Percentiles rank a stretch among this genome's conserved stretches.
phyloP scores from a whole-genome alignment of 37 sponge, comb jelly and placozoan genomes.

The Halichondria panicea region DNA sequence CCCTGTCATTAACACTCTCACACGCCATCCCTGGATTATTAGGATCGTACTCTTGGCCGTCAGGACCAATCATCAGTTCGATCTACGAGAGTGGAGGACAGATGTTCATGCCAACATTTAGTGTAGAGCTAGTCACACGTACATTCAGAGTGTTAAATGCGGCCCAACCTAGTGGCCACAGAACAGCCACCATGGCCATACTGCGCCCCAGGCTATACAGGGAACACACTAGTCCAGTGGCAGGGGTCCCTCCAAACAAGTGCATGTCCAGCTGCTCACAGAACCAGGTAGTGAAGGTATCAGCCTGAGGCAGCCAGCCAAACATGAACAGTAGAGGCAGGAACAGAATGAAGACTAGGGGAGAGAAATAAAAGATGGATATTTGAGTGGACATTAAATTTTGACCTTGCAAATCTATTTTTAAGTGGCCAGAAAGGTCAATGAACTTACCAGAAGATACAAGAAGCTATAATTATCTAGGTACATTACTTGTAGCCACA shows the following conservation, averaged over 20 bases:
- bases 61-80: not conserved
- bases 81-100: not conserved
- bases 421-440: no score
- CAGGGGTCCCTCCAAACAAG: constrained; percentile 88
- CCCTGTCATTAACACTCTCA: constrained; percentile 4
- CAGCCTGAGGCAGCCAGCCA: constrained; percentile 84
- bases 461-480: no score
- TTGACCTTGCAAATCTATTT: no score
- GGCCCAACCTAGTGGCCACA: constrained; percentile 58
- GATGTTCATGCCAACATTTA: not conserved
- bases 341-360: constrained; percentile 75
- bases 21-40: constrained; percentile 21
- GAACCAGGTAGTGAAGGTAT: constrained; percentile 86
- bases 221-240: constrained; percentile 66
- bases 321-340: constrained; percentile 76
- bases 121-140: not conserved
- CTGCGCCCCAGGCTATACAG: constrained; percentile 45
- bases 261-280: constrained; percentile 90
- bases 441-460: no score
- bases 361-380: no score
- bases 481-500: no score
- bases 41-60: no score
- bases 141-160: constrained; percentile 38
- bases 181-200: constrained; percentile 9
- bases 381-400: not conserved